These are phyloP conservation scores for Acyrthosiphon pisum DNA, from an alignment of 1,140 invertebrate species.

Conservation along the genomic window DNA sequence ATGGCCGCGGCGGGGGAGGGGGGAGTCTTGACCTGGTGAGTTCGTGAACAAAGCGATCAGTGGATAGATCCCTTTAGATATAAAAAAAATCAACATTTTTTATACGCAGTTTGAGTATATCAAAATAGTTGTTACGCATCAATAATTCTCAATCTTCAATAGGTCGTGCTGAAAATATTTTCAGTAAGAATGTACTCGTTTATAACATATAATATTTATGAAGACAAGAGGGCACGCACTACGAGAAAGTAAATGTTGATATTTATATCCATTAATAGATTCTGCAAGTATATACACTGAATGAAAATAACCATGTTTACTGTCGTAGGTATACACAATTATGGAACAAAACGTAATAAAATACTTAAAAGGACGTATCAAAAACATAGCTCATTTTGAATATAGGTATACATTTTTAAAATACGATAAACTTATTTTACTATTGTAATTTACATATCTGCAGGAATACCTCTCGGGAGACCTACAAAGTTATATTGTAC, in stretches of 20 bases:
- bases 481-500: background rate
- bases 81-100: too few relatives aligned
- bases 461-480: background rate
- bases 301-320: background rate
- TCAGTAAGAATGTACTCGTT: background rate
- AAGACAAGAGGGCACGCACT: background rate
- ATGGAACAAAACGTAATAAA: background rate
- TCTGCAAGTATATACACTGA: background rate
- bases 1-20: too few relatives aligned
- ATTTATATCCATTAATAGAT: too few relatives aligned
- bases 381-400: background rate
- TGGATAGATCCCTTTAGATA: background rate
- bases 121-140: background rate
- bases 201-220: background rate
- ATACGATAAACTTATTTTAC: background rate
- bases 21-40: too few relatives aligned
- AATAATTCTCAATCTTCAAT: too few relatives aligned
- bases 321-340: background rate
- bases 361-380: background rate
- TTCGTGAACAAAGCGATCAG: background rate
- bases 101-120: background rate
- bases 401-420: background rate
- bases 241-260: too few relatives aligned
- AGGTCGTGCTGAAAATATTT: background rate
- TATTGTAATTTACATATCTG: background rate